Base-by-base conservation (phyloP, 2,888 invertebrate species). In the Sphinx pinastri region DNA sequence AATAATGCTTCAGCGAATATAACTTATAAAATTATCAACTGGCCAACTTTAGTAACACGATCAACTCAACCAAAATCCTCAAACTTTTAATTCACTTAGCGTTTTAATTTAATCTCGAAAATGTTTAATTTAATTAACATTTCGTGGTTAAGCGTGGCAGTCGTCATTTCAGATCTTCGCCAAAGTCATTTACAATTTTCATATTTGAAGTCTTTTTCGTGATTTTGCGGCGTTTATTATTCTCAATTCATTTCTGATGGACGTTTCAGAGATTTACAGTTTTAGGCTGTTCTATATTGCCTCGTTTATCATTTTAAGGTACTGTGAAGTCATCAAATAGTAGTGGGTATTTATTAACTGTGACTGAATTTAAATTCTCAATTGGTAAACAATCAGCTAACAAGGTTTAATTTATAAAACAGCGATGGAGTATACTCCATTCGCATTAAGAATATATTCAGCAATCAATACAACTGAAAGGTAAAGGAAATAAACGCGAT, bases 91-190 rank as follows among this genome's bases (percentile, higher is more conserved):
- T 60, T 47, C 60, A 11, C 16, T 60, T 45, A 38, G 11, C 45
- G n/a, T 47, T 16, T 13, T 47, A 47, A 19, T 47, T 49, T 58
- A 14, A 58, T 58, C 38, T 14, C 49, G 16, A 19, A 63, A 63
- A 63, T 49, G 47, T 63, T 63, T 63, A 49, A 63, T 63, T 63
- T 19, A 63, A 49, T 49, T 2, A 63, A 25, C 49, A 49, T 19
- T 19, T 7, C 25, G 49, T 13, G 12, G n/a, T 38, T 63, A 47
- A 49, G 60, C 19, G 16, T 3, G 45, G 38, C 11, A 45, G 16
- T 12, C 31, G 14, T 31, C 31, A 31, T 14, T 59, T 59, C 14
- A 11, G 19, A 57, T 49, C 19, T 63, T 13, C 7, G 8, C 19
- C 45, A 60, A 60, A 63, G 16, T 49, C 63, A 49, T 49, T 58